Evolutionary conservation across 2,797 vertebrate species (phyloP).

Genomic region (Atherinosoma microstoma): DNA sequence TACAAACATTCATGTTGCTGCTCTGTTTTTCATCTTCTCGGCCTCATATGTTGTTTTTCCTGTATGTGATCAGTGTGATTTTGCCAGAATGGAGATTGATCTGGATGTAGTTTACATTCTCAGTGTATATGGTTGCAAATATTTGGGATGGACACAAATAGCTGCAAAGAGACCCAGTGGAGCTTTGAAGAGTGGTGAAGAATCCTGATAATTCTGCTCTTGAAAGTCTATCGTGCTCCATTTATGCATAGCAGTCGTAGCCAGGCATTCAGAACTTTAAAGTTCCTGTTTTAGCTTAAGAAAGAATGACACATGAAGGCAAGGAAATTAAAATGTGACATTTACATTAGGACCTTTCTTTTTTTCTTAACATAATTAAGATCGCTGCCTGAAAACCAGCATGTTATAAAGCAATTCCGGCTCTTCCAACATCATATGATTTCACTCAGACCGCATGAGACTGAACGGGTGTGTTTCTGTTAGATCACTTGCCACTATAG

Average conservation of each 20-base stretch:
- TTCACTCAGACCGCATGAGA: conserved; percentile 19
- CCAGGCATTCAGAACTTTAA: neutral
- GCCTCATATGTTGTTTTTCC: neutral
- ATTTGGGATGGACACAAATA: neutral
- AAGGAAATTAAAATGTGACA: neutral
- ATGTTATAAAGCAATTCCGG: neutral
- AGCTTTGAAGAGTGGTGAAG: neutral
- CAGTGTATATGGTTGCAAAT: neutral
- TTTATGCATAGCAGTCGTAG: conserved; percentile 7
- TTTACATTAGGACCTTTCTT: neutral
- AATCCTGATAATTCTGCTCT: too few relatives aligned
- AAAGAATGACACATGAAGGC: conserved; percentile 3
- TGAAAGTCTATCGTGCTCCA: conserved; percentile 1
- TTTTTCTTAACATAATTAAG: neutral
- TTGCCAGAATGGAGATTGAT: neutral
- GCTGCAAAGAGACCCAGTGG: too few relatives aligned
- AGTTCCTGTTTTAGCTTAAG: conserved; percentile 5
- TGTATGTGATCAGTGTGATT: neutral
- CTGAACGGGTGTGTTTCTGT: conserved; percentile 28
- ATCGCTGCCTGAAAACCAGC: neutral
- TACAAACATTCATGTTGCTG: neutral
- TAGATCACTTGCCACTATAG: conserved; percentile 27
- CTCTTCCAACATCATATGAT: conserved; percentile 8
- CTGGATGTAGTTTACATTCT: neutral
- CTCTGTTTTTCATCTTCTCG: neutral